These are phyloP conservation scores for Pomacea canaliculata DNA, from an alignment of 2,888 invertebrate genomes.

Conservation along the genomic window DNA sequence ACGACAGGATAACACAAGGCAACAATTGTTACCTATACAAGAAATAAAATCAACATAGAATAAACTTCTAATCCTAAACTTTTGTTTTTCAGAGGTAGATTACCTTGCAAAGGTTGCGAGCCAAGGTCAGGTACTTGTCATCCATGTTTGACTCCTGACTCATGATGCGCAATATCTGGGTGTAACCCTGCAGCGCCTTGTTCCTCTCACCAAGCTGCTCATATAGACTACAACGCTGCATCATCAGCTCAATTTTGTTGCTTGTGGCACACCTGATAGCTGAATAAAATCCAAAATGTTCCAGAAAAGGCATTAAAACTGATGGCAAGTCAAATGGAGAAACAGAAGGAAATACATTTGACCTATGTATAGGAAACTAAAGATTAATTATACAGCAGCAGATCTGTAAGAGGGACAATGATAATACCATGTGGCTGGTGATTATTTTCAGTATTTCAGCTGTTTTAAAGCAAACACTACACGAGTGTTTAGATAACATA, in stretches of 20 bases:
- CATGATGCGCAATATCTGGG: conserved; percentile 77
- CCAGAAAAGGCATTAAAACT: conserved; percentile 5
- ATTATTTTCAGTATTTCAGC: too few species aligned
- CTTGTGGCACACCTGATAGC: conserved; percentile 79
- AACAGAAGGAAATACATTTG: too few species aligned
- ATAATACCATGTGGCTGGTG: too few species aligned
- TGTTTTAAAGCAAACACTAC: too few species aligned
- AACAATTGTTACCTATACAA: too few species aligned
- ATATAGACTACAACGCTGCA: conserved; percentile 81
- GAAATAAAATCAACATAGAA: too few species aligned
- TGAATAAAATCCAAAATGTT: conserved; percentile 38
- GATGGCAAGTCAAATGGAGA: neutral
- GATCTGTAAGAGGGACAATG: too few species aligned
- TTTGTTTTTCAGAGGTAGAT: neutral
- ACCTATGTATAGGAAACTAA: too few species aligned
- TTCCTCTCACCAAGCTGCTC: conserved; percentile 77
- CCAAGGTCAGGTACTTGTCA: conserved; percentile 60
- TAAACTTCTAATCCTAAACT: too few species aligned
- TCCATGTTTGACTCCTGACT: conserved; percentile 47
- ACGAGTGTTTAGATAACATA: too few species aligned
- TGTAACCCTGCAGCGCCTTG: conserved; percentile 78
- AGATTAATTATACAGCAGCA: too few species aligned
- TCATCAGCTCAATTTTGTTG: conserved; percentile 79
- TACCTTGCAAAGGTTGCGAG: conserved; percentile 65
- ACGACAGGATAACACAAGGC: too few species aligned